Base-by-base conservation (phyloP, 2,113 vertebrate species). In the Tupaia chinensis region DNA sequence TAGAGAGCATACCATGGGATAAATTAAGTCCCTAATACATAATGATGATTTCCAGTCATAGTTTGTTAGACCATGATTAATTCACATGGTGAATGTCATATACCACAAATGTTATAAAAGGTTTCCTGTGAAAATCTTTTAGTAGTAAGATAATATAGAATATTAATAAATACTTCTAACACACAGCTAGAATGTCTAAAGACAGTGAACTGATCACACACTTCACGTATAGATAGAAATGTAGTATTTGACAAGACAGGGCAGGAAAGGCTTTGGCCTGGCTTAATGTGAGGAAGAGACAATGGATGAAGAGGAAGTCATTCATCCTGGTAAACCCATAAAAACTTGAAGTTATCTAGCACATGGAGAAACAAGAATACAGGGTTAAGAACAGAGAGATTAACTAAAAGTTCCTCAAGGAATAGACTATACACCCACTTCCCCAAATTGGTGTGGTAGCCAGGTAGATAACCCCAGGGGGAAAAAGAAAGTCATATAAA, bases 91-190 rank as follows among this genome's bases (percentile, higher is more conserved):
- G 44, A 90, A 74, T 82, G 4, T 2, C n/a, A 78, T 70, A 70
- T 44, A 84, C 84, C 65, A 72, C n/a, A 60, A 78, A 65, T 34
- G 9, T 78, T 78, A 72, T 65, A 61, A 72, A 17, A 72, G 16
- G 58, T 65, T 91, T 77, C 56, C 32, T 66, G 7, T 44, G 58
- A 79, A 87, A 87, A 93, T 25, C 11, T 60, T 66, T 65, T 2
- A 81, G 34, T 32, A 86, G 77, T 66, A 63, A 93, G 22, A 60
- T 8, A 17, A 72, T 58, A 65, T 3, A 77, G 12, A 25, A 27
- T 78, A 85, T 81, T 22, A 89, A 10, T 73, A 96, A 94, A 92
- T 80, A 5, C 44, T 83, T 66, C 29, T 85, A 85, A 66, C 15
- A 69, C 32, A 32, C 3, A 17, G 7, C 77, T 27, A 74, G 11